These are phyloP conservation scores for Paraescarpia echinospica DNA, from an alignment of 1,140 invertebrate species.

Conservation along the genomic window DNA sequence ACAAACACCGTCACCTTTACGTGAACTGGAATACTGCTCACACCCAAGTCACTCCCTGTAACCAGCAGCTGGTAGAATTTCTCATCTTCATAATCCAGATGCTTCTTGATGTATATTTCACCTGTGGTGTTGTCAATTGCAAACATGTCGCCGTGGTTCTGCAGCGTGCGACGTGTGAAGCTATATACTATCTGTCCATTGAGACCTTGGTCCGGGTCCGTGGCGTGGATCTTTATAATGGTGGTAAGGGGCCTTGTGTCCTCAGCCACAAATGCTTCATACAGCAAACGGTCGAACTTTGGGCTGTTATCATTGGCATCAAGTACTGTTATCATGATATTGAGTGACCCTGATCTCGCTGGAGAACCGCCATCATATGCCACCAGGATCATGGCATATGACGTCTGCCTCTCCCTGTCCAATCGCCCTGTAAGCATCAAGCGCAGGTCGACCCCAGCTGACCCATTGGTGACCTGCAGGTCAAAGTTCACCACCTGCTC, in stretches of 20 bases:
- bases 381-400: slow-evolving; percentile 2
- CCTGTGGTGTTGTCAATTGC: slow-evolving; percentile 22
- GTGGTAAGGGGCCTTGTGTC: slow-evolving; percentile 1
- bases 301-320: slow-evolving; percentile 33
- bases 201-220: slow-evolving; percentile 25
- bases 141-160: slow-evolving; percentile 19
- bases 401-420: slow-evolving; percentile 17
- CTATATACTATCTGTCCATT: slow-evolving; percentile 30
- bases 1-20: slow-evolving; percentile 34
- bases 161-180: slow-evolving; percentile 17
- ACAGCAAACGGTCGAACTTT: slow-evolving; percentile 23
- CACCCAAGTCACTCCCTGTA: slow-evolving; percentile 24
- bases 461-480: slow-evolving; percentile 14
- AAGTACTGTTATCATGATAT: slow-evolving; percentile 21
- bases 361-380: slow-evolving; percentile 24
- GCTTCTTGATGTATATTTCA: slow-evolving; percentile 25
- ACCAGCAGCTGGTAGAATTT: slow-evolving; percentile 26
- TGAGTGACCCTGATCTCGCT: slow-evolving; percentile 11
- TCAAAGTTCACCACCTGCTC: slow-evolving; percentile 7
- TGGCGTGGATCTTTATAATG: slow-evolving; percentile 20
- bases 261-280: slow-evolving; percentile 24
- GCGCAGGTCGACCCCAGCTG: slow-evolving; percentile 17
- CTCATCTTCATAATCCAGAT: slow-evolving; percentile 24
- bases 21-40: slow-evolving; percentile 14
- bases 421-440: slow-evolving; percentile 16